phyloP scores from a whole-genome alignment of 2,888 invertebrate genomes.

The Vesta saturnalis region DNA sequence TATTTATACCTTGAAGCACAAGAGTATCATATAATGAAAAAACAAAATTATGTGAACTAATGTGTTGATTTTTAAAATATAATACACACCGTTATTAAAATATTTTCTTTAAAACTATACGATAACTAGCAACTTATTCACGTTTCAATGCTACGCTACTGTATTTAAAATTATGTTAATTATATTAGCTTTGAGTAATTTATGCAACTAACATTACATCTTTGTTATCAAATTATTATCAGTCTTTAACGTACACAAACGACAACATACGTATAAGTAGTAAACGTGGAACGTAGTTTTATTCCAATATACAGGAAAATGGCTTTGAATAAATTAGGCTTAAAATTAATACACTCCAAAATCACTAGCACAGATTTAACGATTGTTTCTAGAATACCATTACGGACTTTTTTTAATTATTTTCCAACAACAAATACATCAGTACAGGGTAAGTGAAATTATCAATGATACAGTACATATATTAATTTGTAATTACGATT shows the following conservation, averaged over 20 bases:
- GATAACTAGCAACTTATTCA: no score
- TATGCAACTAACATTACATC: not conserved
- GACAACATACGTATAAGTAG: not conserved
- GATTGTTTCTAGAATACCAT: not conserved
- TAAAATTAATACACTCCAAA: conserved; percentile 7
- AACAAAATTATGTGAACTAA: no score
- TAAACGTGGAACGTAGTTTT: not conserved
- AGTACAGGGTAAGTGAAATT: conserved; percentile 13
- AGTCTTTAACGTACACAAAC: not conserved
- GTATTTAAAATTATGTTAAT: no score
- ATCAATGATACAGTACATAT: no score
- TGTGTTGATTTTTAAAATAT: no score
- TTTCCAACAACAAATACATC: conserved; percentile 13
- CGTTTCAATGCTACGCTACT: no score
- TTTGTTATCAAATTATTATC: not conserved
- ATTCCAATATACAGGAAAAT: not conserved
- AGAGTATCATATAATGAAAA: no score
- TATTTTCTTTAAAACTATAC: no score
- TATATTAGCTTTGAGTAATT: not conserved
- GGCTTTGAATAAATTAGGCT: conserved; percentile 22
- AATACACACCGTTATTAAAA: no score
- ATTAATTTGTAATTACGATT: no score
- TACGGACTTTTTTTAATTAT: conserved; percentile 25
- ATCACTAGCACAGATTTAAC: not conserved
- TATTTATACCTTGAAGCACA: no score